Evolutionary conservation across 2,888 invertebrate species (phyloP), one percentile per base, ranked within the genome.

Genomic region (Euplagia quadripunctaria): DNA sequence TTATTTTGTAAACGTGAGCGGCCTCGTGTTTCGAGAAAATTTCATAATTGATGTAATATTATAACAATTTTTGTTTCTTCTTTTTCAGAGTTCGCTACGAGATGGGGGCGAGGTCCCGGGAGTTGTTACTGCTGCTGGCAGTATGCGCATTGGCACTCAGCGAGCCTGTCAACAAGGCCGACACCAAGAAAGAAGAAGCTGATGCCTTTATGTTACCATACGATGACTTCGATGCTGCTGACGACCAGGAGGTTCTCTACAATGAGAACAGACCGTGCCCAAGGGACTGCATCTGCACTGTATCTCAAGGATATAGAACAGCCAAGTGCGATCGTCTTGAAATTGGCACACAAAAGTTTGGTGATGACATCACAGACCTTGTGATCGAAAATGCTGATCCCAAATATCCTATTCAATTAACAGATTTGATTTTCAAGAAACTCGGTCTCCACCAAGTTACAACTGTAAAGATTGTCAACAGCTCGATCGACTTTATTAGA

Each of bases 261-360:
- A 96, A 90, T 82, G 95, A 95, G 85, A 93, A 94, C 88, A 95
- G 88, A 80, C 96, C 96, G 73, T 97, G 97, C 87, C 97, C 97
- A 70, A 95, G 97, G 86, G 96, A 97, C 88, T 97, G 97, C 90
- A 93, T 96, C 82, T 97, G 97, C 88, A 94, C 95, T 83, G 96
- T 96, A 86, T 96, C 96, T 78, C 96, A 96, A 86, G 96, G 96
- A 88, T 97, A 96, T 89, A 92, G 96, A 86, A 96, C 96, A 88
- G 97, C 96, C 79, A 97, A 97, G 87, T 98, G 97, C 95, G 97
- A 96, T 89, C 96, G 97, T 88, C 94, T 97, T 86, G 97, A 97
- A 90, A 92, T 96, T 74, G 97, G 97, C 69, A 96, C 96, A 61
- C 97, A 97, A 86, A 96, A 96, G 84, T 97, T 97, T 88, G 96